Evolutionary conservation across 2,113 vertebrate genomes (phyloP).

Genomic region (Limanda limanda): DNA sequence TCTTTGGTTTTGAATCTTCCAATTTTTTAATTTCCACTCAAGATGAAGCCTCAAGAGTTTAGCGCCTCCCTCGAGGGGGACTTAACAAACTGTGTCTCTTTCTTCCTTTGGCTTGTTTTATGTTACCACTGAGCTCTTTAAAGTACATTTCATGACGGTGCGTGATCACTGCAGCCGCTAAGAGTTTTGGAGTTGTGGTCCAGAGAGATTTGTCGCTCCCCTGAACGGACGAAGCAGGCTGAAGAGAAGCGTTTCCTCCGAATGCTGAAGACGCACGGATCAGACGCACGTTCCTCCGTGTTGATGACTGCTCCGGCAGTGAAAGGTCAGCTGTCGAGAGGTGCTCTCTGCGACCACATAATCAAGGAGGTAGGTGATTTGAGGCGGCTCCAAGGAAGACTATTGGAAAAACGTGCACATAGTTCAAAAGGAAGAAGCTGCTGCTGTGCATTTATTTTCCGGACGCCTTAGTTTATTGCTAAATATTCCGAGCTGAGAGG

Average conservation of each 20-base stretch:
- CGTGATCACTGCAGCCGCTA: constrained; percentile 23
- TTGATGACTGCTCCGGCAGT: constrained; percentile 38
- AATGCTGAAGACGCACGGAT: constrained; percentile 34
- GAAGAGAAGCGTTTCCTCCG: neutral
- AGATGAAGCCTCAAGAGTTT: constrained; percentile 51
- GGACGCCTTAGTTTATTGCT: too few relatives aligned
- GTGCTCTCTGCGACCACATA: constrained; percentile 47
- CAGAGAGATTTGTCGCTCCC: neutral
- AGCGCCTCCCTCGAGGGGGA: constrained; percentile 36
- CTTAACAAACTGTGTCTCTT: constrained; percentile 62
- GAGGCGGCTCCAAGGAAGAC: constrained; percentile 31
- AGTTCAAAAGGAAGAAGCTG: constrained; percentile 20
- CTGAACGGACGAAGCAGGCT: neutral
- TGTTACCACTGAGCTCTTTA: constrained; percentile 41
- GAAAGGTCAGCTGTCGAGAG: constrained; percentile 66
- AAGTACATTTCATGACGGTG: constrained; percentile 28
- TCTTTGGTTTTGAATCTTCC: constrained; percentile 10
- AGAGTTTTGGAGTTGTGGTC: constrained; percentile 11
- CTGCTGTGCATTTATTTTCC: neutral
- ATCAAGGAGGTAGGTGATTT: constrained; percentile 49
- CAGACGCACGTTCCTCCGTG: constrained; percentile 31
- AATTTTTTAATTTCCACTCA: constrained; percentile 44
- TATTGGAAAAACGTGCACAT: constrained; percentile 27
- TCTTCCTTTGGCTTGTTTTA: constrained; percentile 51
- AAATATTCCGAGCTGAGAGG: neutral